Conservation (phyloP, 1,140 invertebrate genomes). For the Calliphora vicina region DNA sequence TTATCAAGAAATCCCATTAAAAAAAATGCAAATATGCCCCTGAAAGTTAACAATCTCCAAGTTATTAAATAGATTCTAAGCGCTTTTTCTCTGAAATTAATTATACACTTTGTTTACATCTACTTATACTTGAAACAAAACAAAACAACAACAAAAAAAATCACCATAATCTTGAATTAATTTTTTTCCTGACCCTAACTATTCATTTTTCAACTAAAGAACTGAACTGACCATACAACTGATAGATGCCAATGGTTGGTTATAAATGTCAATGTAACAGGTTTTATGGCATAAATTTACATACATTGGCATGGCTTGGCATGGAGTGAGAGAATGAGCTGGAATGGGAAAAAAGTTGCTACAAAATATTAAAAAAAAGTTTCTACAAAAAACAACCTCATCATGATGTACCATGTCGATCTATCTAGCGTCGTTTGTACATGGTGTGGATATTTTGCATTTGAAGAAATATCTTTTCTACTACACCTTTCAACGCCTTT, state of each 20-base stretch:
- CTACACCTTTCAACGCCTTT: conserved; percentile 23
- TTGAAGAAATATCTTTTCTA: conserved; percentile 10
- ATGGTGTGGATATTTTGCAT: not conserved
- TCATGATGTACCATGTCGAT: not conserved
- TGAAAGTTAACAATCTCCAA: too few relatives aligned
- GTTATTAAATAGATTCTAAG: too few relatives aligned
- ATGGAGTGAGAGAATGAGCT: too few relatives aligned
- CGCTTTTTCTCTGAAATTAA: too few relatives aligned
- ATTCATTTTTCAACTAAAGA: too few relatives aligned
- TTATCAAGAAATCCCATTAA: too few relatives aligned
- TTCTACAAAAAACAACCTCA: not conserved
- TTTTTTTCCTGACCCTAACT: too few relatives aligned
- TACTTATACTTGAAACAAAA: too few relatives aligned
- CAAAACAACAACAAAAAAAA: too few relatives aligned
- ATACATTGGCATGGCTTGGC: not conserved
- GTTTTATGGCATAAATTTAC: conserved; percentile 32
- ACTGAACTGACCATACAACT: not conserved
- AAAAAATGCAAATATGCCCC: too few relatives aligned
- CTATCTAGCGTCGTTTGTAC: not conserved
- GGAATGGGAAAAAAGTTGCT: not conserved
- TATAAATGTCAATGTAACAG: conserved; percentile 32
- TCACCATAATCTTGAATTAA: too few relatives aligned
- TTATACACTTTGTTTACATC: too few relatives aligned
- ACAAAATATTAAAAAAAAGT: not conserved
- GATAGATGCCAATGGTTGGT: conserved; percentile 1